phyloP scores from a whole-genome alignment of 1,140 invertebrate genomes.

The Pteromalus puparum region DNA sequence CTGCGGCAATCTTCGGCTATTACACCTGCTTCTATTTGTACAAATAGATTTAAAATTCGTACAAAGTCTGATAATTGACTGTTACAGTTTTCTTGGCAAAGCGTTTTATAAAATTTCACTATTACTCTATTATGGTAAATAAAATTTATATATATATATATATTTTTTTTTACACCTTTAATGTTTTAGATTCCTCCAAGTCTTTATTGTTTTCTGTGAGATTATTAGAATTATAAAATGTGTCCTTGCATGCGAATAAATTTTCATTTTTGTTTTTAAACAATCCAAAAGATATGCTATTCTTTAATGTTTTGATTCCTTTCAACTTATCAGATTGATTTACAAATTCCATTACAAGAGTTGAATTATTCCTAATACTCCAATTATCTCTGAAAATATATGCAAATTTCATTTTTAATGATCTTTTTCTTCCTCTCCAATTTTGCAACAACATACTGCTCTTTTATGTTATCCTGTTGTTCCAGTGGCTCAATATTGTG shows the following conservation, averaged over 20 bases:
- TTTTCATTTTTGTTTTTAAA: not conserved
- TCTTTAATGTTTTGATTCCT: slow-evolving; percentile 20
- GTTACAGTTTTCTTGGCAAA: not conserved
- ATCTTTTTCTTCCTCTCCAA: not conserved
- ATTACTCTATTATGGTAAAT: not conserved
- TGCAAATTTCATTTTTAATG: not conserved
- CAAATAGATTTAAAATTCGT: not conserved
- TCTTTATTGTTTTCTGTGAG: not conserved
- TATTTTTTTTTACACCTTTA: not conserved
- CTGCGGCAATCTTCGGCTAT: slow-evolving; percentile 44
- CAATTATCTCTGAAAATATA: slow-evolving; percentile 10
- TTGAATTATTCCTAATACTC: not conserved
- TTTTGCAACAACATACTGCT: not conserved
- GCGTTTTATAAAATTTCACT: not conserved
- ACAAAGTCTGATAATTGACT: not conserved
- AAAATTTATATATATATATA: slow-evolving; percentile 7
- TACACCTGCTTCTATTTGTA: not conserved
- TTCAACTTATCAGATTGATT: not conserved
- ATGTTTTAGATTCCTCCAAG: not conserved
- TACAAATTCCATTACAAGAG: slow-evolving; percentile 1
- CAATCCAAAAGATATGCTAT: not conserved
- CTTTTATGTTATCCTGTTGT: not conserved
- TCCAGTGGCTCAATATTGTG: not conserved
- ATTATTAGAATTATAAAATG: not conserved
- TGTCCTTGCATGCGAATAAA: not conserved